Evolutionary conservation across 2,113 vertebrate genomes (phyloP).

Genomic region (Gymnarchus niloticus): DNA sequence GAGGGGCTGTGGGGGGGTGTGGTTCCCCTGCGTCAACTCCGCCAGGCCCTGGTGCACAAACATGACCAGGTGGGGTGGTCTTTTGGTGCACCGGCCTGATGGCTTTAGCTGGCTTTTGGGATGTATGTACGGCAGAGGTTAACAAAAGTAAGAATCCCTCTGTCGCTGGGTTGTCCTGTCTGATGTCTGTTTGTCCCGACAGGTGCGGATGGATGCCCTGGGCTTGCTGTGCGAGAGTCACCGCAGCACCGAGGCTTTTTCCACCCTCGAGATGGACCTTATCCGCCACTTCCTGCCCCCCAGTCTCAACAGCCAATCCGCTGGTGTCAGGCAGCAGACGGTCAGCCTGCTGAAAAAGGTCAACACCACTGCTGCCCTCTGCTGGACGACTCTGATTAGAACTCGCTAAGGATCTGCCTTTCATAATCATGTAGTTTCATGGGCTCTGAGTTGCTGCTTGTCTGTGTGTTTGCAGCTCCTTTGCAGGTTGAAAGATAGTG

Average conservation of each 20-base stretch:
- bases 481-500: constrained; percentile 80
- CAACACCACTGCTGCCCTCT: neutral
- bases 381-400: neutral
- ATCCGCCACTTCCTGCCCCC: constrained; percentile 74
- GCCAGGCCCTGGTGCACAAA: constrained; percentile 81
- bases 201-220: constrained; percentile 90
- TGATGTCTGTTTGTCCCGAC: neutral
- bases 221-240: constrained; percentile 88
- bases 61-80: constrained; percentile 76
- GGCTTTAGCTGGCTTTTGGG: no score
- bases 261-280: constrained; percentile 75
- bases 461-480: constrained; percentile 65
- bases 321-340: constrained; percentile 79
- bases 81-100: neutral
- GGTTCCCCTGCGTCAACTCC: constrained; percentile 67
- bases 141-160: no score
- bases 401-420: neutral
- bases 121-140: no score
- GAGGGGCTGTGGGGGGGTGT: constrained; percentile 66
- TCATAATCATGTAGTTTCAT: neutral
- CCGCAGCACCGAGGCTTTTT: constrained; percentile 81
- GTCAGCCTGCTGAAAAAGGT: constrained; percentile 89
- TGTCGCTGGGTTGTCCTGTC: no score
- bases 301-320: constrained; percentile 83
- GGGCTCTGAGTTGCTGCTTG: constrained; percentile 10